Base-by-base conservation (phyloP, 2,888 invertebrate genomes). In the Sceliomorpha sp. region DNA sequence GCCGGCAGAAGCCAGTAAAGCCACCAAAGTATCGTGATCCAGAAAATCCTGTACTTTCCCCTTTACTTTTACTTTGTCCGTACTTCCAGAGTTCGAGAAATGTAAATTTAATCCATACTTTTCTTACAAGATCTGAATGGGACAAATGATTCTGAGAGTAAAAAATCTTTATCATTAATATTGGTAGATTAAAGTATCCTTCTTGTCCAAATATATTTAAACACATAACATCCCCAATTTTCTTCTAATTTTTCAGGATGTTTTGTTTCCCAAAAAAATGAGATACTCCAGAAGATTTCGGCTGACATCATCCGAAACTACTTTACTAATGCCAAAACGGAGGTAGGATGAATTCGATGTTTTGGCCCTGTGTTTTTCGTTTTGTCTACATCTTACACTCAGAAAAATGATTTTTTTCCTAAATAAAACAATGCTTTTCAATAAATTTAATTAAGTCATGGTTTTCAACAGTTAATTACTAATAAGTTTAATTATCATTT, bases 271-370 rank as follows among this genome's bases (percentile, higher is more conserved):
- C 34, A 55, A 63, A 55, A 63, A 63, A 55, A 63, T 63, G 63
- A 55, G 55, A 63, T 63, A 63, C 55, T 42, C 55, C 34, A 42
- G 36, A 27, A 47, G 55, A 55, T 55, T 63, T 63, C 40, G 55
- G 55, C 48, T 31, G 63, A 48, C 63, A 42, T 47, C 63, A 42
- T 47, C 55, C 53, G 55, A 63, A 55, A 55, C 40, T 47, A 29
- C 40, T 63, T 63, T 63, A n/a, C n/a, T n/a, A 63, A 63, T 63
- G 63, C 63, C 55, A 55, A 63, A 63, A 63, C 63, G 55, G 63
- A 63, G 63, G 63, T 63, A 63, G 40, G 63, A 63, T 26, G 29
- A 51, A 45, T 24, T 53, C 62, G 53, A 40, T 47, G 29, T 55
- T 48, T 39, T 55, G 55, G 55, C 42, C 48, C 26, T 51, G n/a